phyloP scores from a whole-genome alignment of 37 sponge, comb jelly and placozoan species.

The Cliona cf. orientalis region DNA sequence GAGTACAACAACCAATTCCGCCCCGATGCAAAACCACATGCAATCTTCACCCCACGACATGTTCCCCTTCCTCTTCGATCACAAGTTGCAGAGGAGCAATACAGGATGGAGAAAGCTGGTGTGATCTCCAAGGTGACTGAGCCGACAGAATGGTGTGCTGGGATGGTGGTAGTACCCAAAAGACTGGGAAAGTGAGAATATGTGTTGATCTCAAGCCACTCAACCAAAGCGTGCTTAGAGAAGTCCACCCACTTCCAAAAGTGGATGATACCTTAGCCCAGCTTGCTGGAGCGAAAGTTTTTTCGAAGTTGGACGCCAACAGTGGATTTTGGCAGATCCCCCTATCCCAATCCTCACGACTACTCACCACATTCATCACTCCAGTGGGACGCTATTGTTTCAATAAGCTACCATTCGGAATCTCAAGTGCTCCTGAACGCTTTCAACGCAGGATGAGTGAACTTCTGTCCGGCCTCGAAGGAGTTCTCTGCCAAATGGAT shows the following conservation, averaged over 20 bases:
- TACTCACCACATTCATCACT: slow-evolving; percentile 24
- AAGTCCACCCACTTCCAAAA: slow-evolving; percentile 54
- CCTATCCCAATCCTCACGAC: background rate
- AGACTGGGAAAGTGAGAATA: slow-evolving; percentile 41
- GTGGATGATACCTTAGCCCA: slow-evolving; percentile 67
- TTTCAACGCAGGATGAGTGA: slow-evolving; percentile 32
- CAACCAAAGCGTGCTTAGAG: slow-evolving; percentile 49
- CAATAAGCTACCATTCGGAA: too few relatives aligned
- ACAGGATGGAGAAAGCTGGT: slow-evolving; percentile 43
- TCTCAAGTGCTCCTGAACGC: slow-evolving; percentile 49
- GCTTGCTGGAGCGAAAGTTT: slow-evolving; percentile 52
- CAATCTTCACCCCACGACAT: slow-evolving; percentile 39
- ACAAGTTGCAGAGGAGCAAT: slow-evolving; percentile 25
- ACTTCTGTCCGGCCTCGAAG: slow-evolving; percentile 31
- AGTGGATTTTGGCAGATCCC: slow-evolving; percentile 67
- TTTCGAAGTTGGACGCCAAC: slow-evolving; percentile 62
- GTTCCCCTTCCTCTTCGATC: slow-evolving; percentile 43
- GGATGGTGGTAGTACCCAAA: slow-evolving; percentile 59
- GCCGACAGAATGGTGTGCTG: slow-evolving; percentile 66
- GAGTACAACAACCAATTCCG: slow-evolving; percentile 42
- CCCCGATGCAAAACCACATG: slow-evolving; percentile 23
- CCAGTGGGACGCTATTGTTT: slow-evolving; percentile 15
- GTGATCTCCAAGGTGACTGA: slow-evolving; percentile 51
- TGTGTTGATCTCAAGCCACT: slow-evolving; percentile 62
- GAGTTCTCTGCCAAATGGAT: slow-evolving; percentile 45